These are phyloP conservation scores for Burhinus oedicnemus DNA, from an alignment of 2,113 vertebrate genomes.

Conservation along the genomic window DNA sequence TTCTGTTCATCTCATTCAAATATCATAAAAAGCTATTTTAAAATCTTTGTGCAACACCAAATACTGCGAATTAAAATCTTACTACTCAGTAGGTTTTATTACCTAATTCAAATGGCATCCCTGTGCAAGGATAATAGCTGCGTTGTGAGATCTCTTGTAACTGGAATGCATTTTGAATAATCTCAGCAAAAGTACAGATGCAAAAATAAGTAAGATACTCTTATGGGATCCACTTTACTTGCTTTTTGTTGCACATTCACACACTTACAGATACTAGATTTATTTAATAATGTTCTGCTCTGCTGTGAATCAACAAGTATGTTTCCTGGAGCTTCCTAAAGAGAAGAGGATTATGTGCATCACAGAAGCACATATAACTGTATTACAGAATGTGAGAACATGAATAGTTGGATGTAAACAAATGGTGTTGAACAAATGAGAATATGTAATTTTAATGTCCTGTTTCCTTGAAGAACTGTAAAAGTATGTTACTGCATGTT, in stretches of 20 bases:
- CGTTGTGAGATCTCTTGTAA: background rate
- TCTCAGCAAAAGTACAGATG: background rate
- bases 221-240: constrained; percentile 3
- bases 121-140: background rate
- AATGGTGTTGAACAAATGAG: background rate
- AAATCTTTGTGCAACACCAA: constrained; percentile 6
- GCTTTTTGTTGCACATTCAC: background rate
- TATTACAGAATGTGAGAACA: background rate
- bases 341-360: background rate
- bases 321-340: background rate
- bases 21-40: constrained; percentile 41
- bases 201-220: background rate
- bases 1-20: constrained; percentile 42
- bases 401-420: background rate
- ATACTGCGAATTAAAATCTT: constrained; percentile 9
- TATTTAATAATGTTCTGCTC: background rate
- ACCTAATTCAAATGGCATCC: constrained; percentile 23
- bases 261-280: background rate
- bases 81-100: constrained; percentile 28
- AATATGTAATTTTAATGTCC: background rate
- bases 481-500: background rate
- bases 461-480: background rate
- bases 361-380: background rate
- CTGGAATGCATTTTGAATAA: constrained; percentile 16
- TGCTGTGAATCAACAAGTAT: constrained; percentile 5